Evolutionary conservation across 2,113 vertebrate genomes (phyloP).

Genomic region (Lophochroa leadbeateri): DNA sequence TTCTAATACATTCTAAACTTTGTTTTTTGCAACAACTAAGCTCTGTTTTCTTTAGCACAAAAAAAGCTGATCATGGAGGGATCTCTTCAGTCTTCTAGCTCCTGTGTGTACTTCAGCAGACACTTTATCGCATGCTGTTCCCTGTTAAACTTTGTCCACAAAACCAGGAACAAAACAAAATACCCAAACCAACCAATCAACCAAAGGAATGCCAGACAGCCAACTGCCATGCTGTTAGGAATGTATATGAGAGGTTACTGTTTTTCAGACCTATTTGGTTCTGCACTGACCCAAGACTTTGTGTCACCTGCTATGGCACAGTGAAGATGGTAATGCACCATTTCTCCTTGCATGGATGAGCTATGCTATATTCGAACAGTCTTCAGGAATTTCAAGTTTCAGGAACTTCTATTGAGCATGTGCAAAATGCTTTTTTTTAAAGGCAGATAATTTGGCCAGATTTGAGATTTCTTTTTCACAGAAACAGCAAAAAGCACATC

Average conservation of each 20-base stretch:
- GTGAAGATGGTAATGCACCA: not conserved
- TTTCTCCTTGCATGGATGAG: not conserved
- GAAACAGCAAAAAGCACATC: slow-evolving; percentile 56
- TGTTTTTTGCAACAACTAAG: not conserved
- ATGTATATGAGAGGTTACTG: not conserved
- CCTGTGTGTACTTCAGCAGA: not conserved
- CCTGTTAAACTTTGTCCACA: not conserved
- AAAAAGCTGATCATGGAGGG: not conserved
- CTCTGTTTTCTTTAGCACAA: not conserved
- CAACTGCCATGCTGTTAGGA: not conserved
- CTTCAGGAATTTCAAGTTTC: not conserved
- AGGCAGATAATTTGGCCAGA: slow-evolving; percentile 21
- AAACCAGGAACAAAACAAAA: not conserved
- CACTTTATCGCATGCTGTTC: not conserved
- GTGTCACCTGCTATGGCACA: not conserved
- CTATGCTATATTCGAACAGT: not conserved
- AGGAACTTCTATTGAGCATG: not conserved
- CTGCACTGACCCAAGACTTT: not conserved
- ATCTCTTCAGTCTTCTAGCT: not conserved
- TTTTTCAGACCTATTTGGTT: not conserved
- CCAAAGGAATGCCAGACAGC: not conserved
- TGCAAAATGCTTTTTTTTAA: not conserved
- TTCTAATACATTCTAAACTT: not conserved
- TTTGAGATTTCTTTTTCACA: slow-evolving; percentile 29
- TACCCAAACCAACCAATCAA: not conserved